Conservation (phyloP, 23 tunicate species). For the Corella eumyota region DNA sequence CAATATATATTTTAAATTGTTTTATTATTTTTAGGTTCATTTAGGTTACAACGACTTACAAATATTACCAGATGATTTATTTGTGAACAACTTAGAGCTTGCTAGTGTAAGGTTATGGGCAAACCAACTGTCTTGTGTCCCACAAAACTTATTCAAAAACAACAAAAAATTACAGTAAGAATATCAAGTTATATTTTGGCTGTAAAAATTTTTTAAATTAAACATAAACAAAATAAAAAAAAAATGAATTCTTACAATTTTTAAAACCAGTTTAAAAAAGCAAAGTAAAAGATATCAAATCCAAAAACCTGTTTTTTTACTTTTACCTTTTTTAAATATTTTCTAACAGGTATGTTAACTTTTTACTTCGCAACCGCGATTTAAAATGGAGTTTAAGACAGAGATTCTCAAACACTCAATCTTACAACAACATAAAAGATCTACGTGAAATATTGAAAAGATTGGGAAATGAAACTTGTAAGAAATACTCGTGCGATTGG, state of each 20-base stretch:
- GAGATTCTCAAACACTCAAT: slow-evolving; percentile 20
- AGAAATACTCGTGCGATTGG: slow-evolving; percentile 36
- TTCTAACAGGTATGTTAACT: slow-evolving; percentile 37
- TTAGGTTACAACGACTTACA: slow-evolving; percentile 57
- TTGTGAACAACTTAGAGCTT: slow-evolving; percentile 15
- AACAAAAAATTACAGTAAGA: slow-evolving; percentile 30
- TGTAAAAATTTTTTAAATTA: background rate
- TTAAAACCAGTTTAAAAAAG: too few species aligned
- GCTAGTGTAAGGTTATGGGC: slow-evolving; percentile 52
- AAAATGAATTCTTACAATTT: too few species aligned
- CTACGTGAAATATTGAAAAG: slow-evolving; percentile 4
- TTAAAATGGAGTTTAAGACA: slow-evolving; percentile 54
- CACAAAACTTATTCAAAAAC: slow-evolving; percentile 27
- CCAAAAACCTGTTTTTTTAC: too few species aligned
- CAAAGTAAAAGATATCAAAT: too few species aligned
- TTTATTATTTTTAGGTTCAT: slow-evolving; percentile 26
- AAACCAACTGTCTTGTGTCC: slow-evolving; percentile 50
- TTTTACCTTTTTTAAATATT: too few species aligned
- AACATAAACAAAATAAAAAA: background rate
- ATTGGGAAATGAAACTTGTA: slow-evolving; percentile 45
- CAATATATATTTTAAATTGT: too few species aligned
- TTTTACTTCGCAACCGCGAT: slow-evolving; percentile 36
- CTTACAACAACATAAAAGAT: slow-evolving; percentile 15
- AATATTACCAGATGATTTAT: slow-evolving; percentile 43
- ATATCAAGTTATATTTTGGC: background rate